phyloP scores from a whole-genome alignment of 2,888 invertebrate species.

The Girardia tigrina region DNA sequence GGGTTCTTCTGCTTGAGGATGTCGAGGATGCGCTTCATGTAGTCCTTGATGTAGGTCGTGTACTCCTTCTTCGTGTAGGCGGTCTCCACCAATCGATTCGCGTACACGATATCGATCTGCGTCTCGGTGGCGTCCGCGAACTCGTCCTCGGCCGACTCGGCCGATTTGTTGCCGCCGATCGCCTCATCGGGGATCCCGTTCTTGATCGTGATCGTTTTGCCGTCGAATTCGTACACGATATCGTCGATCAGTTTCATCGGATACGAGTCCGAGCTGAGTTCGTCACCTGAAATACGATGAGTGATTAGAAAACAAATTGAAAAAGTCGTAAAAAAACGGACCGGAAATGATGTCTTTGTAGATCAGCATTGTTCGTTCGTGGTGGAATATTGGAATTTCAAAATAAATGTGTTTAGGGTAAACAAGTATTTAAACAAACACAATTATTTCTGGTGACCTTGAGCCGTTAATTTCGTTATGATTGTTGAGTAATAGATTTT shows the following conservation, averaged over 20 bases:
- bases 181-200: conserved; percentile 50
- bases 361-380: not conserved
- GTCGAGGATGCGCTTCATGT: conserved; percentile 55
- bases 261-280: conserved; percentile 92
- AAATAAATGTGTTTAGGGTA: conserved; percentile 13
- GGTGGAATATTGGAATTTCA: not conserved
- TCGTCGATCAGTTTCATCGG: conserved; percentile 79
- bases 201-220: conserved; percentile 52
- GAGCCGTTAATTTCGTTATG: too few species aligned
- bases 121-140: conserved; percentile 63
- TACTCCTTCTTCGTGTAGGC: conserved; percentile 67
- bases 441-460: not conserved
- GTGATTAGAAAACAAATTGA: not conserved
- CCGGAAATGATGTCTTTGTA: conserved; percentile 9
- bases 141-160: conserved; percentile 59
- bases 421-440: conserved; percentile 23
- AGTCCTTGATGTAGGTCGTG: conserved; percentile 37
- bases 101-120: conserved; percentile 81
- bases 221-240: conserved; percentile 82
- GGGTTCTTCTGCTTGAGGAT: conserved; percentile 59
- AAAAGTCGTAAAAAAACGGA: not conserved
- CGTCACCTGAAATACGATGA: conserved; percentile 62
- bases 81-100: conserved; percentile 73
- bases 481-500: too few species aligned
- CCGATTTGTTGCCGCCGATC: conserved; percentile 81